Percentiles rank a stretch among this genome's conserved stretches.
Conservation (phyloP, 2,113 vertebrate genomes). For the Macroglossus sobrinus region DNA sequence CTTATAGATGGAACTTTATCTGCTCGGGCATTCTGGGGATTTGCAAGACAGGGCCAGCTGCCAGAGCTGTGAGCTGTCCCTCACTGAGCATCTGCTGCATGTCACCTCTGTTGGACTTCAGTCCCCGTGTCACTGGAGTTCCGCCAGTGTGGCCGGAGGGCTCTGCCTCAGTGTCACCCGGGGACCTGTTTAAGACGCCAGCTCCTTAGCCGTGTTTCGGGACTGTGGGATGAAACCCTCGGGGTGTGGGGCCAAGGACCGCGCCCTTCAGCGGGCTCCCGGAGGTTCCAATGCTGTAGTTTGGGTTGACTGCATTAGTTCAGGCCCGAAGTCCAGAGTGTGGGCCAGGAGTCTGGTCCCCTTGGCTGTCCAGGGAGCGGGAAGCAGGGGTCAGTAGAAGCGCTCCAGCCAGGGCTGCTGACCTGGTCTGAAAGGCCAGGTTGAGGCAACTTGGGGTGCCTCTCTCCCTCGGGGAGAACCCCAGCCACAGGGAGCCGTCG, state of each 20-base stretch:
- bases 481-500: no score
- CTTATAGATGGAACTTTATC: neutral
- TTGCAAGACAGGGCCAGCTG: neutral
- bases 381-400: no score
- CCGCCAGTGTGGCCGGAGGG: neutral
- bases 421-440: neutral
- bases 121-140: neutral
- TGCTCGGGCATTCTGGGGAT: neutral
- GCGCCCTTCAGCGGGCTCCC: no score
- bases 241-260: neutral
- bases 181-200: neutral
- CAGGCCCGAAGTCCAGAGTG: neutral
- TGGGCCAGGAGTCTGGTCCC: neutral
- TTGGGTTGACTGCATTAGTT: neutral
- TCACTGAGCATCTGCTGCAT: neutral
- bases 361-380: no score
- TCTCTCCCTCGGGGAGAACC: accelerated
- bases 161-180: neutral
- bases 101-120: neutral
- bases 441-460: neutral
- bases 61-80: neutral
- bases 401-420: neutral
- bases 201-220: neutral
- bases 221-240: neutral
- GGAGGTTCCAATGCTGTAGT: neutral